These are phyloP conservation scores for Falco naumanni DNA, from an alignment of 2,797 vertebrate species.

Conservation along the genomic window DNA sequence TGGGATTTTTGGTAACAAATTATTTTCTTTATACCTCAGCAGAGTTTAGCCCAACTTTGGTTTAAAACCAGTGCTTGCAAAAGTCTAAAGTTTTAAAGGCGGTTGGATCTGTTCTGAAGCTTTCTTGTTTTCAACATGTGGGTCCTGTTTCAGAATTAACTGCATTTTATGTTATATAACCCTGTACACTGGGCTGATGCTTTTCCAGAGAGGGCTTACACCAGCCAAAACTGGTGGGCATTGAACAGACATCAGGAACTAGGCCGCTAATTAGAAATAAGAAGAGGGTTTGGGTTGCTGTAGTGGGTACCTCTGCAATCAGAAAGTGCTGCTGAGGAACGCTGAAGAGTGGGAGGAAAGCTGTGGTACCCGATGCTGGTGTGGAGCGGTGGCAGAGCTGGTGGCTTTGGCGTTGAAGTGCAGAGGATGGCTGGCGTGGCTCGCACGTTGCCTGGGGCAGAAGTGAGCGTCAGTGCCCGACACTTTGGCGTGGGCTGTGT, in stretches of 20 bases:
- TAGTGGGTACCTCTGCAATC: not conserved
- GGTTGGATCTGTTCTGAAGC: not conserved
- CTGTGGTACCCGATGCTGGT: fast-evolving
- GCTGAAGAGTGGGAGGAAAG: fast-evolving
- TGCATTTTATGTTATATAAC: not conserved
- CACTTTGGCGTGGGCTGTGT: fast-evolving
- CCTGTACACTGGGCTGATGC: not conserved
- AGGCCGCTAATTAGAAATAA: not conserved
- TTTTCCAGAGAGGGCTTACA: not conserved
- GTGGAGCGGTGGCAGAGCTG: not conserved
- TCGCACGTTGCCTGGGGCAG: fast-evolving
- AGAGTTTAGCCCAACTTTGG: not conserved
- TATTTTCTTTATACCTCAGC: not conserved
- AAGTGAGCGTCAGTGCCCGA: fast-evolving
- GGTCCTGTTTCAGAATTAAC: not conserved
- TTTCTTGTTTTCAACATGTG: not conserved
- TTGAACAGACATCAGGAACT: not conserved
- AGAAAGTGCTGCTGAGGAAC: not conserved
- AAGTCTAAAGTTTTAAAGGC: not conserved
- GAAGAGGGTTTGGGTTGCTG: not conserved
- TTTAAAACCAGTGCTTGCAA: not conserved
- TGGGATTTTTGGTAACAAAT: not conserved
- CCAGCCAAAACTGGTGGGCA: not conserved
- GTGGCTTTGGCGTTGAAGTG: not conserved
- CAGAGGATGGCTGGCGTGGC: not conserved